phyloP scores from a whole-genome alignment of 1,140 invertebrate genomes.

The Oncopodura yosiiana region DNA sequence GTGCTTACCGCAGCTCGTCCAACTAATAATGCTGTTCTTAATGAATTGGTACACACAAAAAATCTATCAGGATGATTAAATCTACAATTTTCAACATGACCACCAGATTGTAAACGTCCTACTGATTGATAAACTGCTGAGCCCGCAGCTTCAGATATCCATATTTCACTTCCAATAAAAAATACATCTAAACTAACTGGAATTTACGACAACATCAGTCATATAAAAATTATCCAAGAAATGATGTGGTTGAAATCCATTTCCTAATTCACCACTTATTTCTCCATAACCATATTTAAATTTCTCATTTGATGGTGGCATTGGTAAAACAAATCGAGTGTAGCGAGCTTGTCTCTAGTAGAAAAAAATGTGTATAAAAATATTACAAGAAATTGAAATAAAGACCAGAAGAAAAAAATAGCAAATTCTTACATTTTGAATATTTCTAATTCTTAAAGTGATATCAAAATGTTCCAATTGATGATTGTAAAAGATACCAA shows the following conservation, averaged over 20 bases:
- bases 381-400: too few relatives aligned
- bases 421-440: not conserved
- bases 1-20: slow-evolving; percentile 11
- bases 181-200: not conserved
- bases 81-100: not conserved
- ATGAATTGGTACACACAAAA: not conserved
- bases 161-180: not conserved
- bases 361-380: not conserved
- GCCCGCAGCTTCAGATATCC: not conserved
- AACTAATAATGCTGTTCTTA: not conserved
- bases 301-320: too few relatives aligned
- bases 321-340: slow-evolving; percentile 10
- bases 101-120: not conserved
- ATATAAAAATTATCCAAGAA: not conserved
- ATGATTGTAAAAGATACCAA: slow-evolving; percentile 11
- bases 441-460: not conserved
- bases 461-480: slow-evolving; percentile 8
- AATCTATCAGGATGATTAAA: slow-evolving; percentile 19
- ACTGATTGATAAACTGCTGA: not conserved
- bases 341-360: not conserved
- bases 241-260: not conserved
- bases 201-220: not conserved
- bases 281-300: not conserved
- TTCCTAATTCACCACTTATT: too few relatives aligned
- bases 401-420: too few relatives aligned